Base-by-base conservation (phyloP, 1,140 invertebrate species). In the Carposina sasakii region DNA sequence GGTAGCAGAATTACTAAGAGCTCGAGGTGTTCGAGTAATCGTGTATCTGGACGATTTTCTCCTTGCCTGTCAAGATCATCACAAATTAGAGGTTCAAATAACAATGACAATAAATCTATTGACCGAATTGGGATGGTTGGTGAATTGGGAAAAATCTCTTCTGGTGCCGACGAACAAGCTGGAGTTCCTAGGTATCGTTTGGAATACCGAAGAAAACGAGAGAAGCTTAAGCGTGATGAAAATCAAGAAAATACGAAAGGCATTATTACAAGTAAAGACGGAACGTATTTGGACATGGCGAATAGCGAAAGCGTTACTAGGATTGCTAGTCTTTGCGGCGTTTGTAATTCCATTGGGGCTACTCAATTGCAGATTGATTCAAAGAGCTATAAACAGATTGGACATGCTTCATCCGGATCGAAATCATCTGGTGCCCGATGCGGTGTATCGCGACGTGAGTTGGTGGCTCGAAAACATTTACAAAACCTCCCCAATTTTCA, bases 321-420 rank as follows among this genome's bases (percentile, higher is more conserved):
- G 26, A 4, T 30, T 13, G 12, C 34, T 55, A 3, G 74, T 86
- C 0, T 81, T 77, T 52, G 79, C 82, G 73, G 46, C 87, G 87
- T 46, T 83, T 86, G 53, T 88, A 75, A 48, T 88, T 87, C 63
- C 60, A 83, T 44, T 85, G 86, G 20, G 87, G 87, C 59, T 48
- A 10, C 30, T 55, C 9, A 28, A 52, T 30, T 53, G 26, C 28
- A 17, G 48, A 15, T 17, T 22, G 13, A 34, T 63, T 9, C 49
- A 45, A 20, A 15, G 46, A 23, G 34, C 21, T 6, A 22, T 20
- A 12, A 48, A 44, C 24, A 44, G 12, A 33, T 12, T 44, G 13
- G 12, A 12, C 3, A 3, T 21, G 3, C 12, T 21, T 12, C 16
- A 28, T 1, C 42, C 22, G 16, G 34, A 31, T 2, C 36, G 48